phyloP scores from a whole-genome alignment of 2,888 invertebrate genomes.

The Tachina lurida region DNA sequence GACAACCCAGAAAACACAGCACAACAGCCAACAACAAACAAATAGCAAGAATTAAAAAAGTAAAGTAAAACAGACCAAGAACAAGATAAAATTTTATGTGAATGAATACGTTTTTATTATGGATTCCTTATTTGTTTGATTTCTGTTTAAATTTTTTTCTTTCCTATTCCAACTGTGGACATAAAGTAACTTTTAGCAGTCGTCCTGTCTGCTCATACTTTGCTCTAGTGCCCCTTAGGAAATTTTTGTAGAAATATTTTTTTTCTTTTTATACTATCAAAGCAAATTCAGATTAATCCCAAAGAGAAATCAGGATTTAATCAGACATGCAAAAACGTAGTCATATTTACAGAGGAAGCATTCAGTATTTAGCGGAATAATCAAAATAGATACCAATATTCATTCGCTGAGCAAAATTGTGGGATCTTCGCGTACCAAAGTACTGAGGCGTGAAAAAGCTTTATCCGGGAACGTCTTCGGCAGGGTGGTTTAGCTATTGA shows the following conservation, averaged over 20 bases:
- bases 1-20: constrained; percentile 65
- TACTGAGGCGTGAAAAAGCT: no score
- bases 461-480: no score
- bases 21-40: constrained; percentile 54
- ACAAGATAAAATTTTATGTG: constrained; percentile 67
- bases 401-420: no score
- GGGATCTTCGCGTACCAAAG: no score
- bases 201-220: constrained; percentile 62
- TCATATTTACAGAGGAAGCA: no score
- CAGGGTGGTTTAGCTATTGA: no score
- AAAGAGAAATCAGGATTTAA: no score
- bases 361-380: no score
- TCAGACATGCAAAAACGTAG: no score
- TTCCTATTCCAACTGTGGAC: constrained; percentile 51
- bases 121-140: constrained; percentile 56
- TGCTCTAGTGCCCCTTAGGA: constrained; percentile 28
- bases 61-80: constrained; percentile 57
- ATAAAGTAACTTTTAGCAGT: constrained; percentile 61
- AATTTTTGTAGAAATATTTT: not conserved
- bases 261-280: no score
- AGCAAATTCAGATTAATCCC: no score
- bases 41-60: constrained; percentile 2
- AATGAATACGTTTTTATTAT: constrained; percentile 70
- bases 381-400: no score
- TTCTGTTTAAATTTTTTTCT: constrained; percentile 28